These are phyloP conservation scores for Napeogenes sylphis DNA, from an alignment of 2,888 invertebrate genomes.

Conservation along the genomic window DNA sequence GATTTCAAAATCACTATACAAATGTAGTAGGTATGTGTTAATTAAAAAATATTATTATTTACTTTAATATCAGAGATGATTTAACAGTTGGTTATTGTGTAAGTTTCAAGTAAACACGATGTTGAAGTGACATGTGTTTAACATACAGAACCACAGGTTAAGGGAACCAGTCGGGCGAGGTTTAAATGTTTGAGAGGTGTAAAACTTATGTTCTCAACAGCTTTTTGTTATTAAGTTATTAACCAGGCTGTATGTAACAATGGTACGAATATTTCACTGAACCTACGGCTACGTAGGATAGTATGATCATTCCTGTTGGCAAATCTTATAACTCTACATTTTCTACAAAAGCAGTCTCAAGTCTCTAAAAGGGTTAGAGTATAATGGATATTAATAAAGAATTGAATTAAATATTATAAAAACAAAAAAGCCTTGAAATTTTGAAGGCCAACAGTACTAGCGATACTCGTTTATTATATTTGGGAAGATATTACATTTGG, in stretches of 20 bases:
- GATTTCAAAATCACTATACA: neutral
- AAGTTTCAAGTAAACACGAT: neutral
- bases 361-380: too few relatives aligned
- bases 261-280: too few relatives aligned
- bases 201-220: neutral
- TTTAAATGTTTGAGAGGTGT: neutral
- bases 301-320: too few relatives aligned
- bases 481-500: conserved; percentile 26
- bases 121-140: conserved; percentile 2
- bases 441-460: conserved; percentile 41
- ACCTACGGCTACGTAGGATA: too few relatives aligned
- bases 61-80: neutral
- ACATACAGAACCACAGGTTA: neutral
- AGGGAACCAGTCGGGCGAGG: conserved; percentile 2
- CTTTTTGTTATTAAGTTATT: neutral
- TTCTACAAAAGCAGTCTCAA: too few relatives aligned
- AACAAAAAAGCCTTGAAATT: conserved; percentile 21
- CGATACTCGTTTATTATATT: conserved; percentile 26
- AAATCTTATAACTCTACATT: too few relatives aligned
- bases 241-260: too few relatives aligned
- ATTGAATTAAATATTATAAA: too few relatives aligned
- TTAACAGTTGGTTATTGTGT: neutral
- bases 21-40: neutral
- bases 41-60: too few relatives aligned
- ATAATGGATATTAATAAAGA: too few relatives aligned